Conservation (phyloP, 1,140 invertebrate genomes). For the Hormaphis cornu region DNA sequence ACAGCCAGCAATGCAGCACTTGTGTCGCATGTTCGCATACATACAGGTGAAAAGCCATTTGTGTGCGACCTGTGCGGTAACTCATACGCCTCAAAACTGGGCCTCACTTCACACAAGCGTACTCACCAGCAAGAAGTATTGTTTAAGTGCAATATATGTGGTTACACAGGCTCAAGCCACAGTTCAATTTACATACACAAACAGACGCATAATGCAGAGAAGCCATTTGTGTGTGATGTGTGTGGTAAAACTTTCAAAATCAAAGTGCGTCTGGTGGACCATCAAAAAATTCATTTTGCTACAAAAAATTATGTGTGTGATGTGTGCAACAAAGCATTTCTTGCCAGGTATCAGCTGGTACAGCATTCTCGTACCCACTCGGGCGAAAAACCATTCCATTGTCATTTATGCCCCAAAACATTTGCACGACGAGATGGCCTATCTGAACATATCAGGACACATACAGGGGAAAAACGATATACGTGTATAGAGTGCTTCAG, state of each 20-base stretch:
- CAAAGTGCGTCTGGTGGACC: constrained; percentile 90
- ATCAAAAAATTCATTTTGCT: constrained; percentile 41
- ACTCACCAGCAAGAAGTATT: constrained; percentile 60
- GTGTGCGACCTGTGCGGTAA: constrained; percentile 25
- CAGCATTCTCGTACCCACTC: constrained; percentile 22
- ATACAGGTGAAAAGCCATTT: constrained; percentile 25
- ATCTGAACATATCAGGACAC: constrained; percentile 16
- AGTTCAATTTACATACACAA: constrained; percentile 88
- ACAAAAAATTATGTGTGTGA: constrained; percentile 22
- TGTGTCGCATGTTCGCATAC: constrained; percentile 8
- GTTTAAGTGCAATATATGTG: constrained; percentile 80
- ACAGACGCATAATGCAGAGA: constrained; percentile 77
- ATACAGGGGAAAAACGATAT: constrained; percentile 25
- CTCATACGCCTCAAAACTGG: constrained; percentile 17
- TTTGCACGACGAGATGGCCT: constrained; percentile 17
- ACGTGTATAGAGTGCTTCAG: constrained; percentile 5
- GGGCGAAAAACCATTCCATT: constrained; percentile 17
- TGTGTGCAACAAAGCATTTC: constrained; percentile 22
- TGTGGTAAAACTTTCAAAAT: constrained; percentile 88
- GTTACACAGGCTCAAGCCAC: constrained; percentile 87
- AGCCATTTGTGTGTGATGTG: constrained; percentile 72
- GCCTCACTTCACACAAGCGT: constrained; percentile 18
- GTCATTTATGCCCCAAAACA: constrained; percentile 3
- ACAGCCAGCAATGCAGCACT: constrained; percentile 20
- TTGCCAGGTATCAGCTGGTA: constrained; percentile 13